Evolutionary conservation across 2,113 vertebrate genomes (phyloP).

Genomic region (Sceloporus tristichus): DNA sequence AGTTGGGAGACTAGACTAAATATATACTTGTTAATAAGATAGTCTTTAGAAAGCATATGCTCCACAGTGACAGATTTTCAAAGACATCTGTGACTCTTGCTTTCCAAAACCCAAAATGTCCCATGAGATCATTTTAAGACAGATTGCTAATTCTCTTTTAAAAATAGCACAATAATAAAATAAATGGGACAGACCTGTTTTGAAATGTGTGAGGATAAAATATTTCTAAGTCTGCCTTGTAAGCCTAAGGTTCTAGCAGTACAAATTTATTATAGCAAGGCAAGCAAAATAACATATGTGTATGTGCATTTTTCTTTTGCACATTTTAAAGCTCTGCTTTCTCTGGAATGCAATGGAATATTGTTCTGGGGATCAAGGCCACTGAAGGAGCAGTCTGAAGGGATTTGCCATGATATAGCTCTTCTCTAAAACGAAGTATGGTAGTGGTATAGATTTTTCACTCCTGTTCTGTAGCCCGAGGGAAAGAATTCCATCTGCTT

Average conservation of each 20-base stretch:
- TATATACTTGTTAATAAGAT: rapidly evolving
- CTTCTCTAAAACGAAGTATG: neutral
- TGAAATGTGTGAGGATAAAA: neutral
- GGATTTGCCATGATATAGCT: constrained; percentile 15
- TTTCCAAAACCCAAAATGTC: constrained; percentile 22
- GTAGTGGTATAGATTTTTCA: constrained; percentile 6
- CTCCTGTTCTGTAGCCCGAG: neutral
- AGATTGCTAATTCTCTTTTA: constrained; percentile 7
- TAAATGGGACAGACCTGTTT: neutral
- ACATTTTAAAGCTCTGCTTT: neutral
- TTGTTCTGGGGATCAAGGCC: neutral
- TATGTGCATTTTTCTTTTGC: neutral
- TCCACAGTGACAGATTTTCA: neutral
- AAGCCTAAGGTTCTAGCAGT: neutral
- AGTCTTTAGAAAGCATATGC: constrained; percentile 23
- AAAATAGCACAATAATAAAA: neutral
- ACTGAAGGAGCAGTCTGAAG: neutral
- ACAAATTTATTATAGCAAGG: neutral
- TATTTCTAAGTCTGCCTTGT: neutral
- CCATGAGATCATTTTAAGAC: neutral
- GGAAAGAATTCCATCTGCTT: constrained; percentile 24
- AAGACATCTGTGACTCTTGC: neutral
- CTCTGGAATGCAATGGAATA: neutral
- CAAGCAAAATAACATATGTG: neutral
- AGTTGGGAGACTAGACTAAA: constrained; percentile 5